These are phyloP conservation scores for Dendrolimus pini DNA, from an alignment of 2,888 invertebrate genomes.

Conservation along the genomic window DNA sequence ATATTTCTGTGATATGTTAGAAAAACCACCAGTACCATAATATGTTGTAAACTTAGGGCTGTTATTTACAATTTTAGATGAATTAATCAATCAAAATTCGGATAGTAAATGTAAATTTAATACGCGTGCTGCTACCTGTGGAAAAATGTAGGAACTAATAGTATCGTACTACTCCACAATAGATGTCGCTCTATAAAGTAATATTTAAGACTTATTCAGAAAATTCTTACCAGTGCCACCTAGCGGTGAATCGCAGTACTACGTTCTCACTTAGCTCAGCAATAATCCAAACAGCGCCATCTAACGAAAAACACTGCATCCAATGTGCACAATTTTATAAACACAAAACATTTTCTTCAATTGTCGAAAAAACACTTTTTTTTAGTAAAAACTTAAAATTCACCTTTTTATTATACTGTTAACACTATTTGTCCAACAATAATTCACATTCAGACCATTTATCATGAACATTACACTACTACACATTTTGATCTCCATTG, in stretches of 20 bases:
- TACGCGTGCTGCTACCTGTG: slow-evolving; percentile 36
- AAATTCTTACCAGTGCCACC: slow-evolving; percentile 55
- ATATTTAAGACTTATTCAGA: neutral
- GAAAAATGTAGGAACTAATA: slow-evolving; percentile 8
- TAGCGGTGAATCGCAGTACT: slow-evolving; percentile 45
- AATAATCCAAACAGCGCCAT: slow-evolving; percentile 57
- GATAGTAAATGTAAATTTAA: neutral
- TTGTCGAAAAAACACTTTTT: slow-evolving; percentile 3
- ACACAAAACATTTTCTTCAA: slow-evolving; percentile 13
- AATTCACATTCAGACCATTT: slow-evolving; percentile 19
- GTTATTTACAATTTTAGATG: too few species aligned
- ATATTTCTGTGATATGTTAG: too few species aligned
- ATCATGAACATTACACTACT: slow-evolving; percentile 45
- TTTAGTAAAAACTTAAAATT: slow-evolving; percentile 3
- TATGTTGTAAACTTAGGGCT: too few species aligned
- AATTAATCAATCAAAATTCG: too few species aligned
- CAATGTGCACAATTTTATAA: slow-evolving; percentile 44
- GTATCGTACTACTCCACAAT: slow-evolving; percentile 26
- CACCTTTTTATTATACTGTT: slow-evolving; percentile 40
- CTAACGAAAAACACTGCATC: slow-evolving; percentile 68
- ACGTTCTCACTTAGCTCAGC: slow-evolving; percentile 38
- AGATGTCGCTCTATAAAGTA: slow-evolving; percentile 31
- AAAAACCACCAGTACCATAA: too few species aligned
- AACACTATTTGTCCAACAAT: slow-evolving; percentile 33
- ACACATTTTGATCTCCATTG: slow-evolving; percentile 55